These are phyloP conservation scores for Clamator glandarius DNA, from an alignment of 2,797 vertebrate species.

Conservation along the genomic window DNA sequence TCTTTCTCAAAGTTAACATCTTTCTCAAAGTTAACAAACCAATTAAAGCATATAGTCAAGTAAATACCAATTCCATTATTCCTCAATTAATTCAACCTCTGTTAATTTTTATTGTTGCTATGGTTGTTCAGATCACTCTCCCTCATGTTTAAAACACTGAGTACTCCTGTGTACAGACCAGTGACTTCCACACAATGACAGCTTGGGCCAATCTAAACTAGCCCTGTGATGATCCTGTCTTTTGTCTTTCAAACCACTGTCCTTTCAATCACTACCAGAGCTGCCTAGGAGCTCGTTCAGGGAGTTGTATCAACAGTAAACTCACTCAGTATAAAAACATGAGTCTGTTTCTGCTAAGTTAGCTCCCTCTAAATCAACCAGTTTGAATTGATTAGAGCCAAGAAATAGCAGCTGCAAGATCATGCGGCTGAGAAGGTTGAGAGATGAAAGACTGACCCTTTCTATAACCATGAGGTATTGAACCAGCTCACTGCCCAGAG, in stretches of 20 bases:
- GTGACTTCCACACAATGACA: neutral
- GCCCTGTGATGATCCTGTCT: neutral
- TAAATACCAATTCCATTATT: neutral
- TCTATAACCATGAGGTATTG: neutral
- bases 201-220: neutral
- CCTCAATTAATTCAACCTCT: neutral
- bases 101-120: neutral
- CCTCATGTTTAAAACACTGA: neutral
- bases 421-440: rapidly evolving
- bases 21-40: neutral
- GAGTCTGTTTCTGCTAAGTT: neutral
- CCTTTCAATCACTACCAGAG: neutral
- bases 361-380: neutral
- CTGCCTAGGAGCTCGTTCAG: neutral
- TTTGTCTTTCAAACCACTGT: neutral
- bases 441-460: neutral
- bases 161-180: neutral
- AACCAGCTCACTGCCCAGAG: neutral
- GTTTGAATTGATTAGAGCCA: neutral
- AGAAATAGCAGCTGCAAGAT: neutral
- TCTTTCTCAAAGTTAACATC: too few species aligned
- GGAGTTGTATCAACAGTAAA: neutral
- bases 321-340: neutral
- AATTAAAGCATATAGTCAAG: neutral
- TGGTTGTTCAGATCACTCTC: neutral